These are phyloP conservation scores for Falcunculus frontatus DNA, from an alignment of 2,113 vertebrate genomes.

Conservation along the genomic window DNA sequence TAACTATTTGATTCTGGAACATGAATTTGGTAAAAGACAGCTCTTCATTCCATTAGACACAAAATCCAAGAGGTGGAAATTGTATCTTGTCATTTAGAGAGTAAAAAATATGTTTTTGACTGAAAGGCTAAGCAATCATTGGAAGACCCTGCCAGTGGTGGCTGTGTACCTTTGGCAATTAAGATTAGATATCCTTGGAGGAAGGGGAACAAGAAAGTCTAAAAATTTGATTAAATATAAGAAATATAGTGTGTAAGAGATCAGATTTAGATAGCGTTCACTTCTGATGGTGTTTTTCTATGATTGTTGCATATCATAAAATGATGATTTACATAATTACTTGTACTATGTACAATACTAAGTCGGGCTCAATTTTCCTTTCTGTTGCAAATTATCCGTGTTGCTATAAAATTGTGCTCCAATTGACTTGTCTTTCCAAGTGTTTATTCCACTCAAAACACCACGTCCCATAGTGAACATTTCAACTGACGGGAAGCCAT, in stretches of 20 bases:
- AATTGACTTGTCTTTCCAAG: neutral
- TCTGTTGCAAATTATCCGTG: neutral
- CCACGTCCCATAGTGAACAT: neutral
- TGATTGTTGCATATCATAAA: neutral
- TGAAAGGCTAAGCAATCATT: neutral
- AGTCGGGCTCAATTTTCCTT: neutral
- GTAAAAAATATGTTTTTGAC: neutral
- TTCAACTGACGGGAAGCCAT: neutral
- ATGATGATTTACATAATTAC: neutral
- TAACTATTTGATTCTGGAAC: neutral
- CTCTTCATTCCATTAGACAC: neutral
- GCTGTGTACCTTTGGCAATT: neutral
- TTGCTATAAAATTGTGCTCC: neutral
- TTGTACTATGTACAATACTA: neutral
- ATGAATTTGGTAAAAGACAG: neutral
- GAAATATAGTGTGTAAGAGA: neutral
- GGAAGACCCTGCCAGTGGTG: neutral
- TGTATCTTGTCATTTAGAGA: neutral
- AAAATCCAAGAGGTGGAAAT: neutral
- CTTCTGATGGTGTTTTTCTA: neutral
- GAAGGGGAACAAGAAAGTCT: fast-evolving
- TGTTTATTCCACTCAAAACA: neutral
- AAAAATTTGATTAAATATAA: neutral
- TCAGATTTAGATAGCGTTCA: neutral
- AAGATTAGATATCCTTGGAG: neutral